Percentiles rank a stretch among this genome's conserved stretches.
Conservation (phyloP, 2,888 invertebrate genomes). For the Noctua janthina region DNA sequence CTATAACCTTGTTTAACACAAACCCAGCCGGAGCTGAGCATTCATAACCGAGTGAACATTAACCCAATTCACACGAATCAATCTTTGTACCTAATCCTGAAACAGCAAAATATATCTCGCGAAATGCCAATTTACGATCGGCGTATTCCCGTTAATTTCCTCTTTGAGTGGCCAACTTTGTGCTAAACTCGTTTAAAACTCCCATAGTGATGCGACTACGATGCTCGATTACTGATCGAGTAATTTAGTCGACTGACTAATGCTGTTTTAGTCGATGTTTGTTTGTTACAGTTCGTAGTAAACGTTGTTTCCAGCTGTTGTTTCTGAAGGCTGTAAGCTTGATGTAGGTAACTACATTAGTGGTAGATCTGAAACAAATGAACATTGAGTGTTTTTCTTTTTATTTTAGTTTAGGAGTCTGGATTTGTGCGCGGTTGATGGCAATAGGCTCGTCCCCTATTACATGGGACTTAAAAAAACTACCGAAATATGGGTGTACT, state of each 20-base stretch:
- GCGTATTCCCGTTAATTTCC: constrained; percentile 64
- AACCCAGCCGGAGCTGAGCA: constrained; percentile 34
- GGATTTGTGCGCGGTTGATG: not conserved
- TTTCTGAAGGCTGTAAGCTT: constrained; percentile 18
- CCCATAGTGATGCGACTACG: constrained; percentile 63
- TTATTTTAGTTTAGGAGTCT: not conserved
- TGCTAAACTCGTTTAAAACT: constrained; percentile 65
- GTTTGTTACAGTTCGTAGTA: constrained; percentile 33
- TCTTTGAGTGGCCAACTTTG: constrained; percentile 65
- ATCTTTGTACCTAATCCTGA: constrained; percentile 63
- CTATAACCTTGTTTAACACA: constrained; percentile 36
- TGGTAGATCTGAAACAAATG: constrained; percentile 2
- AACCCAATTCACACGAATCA: constrained; percentile 62
- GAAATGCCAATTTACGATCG: constrained; percentile 63
- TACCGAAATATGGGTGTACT: not conserved
- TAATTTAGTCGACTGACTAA: constrained; percentile 56
- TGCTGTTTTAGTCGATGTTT: constrained; percentile 58
- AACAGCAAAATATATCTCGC: constrained; percentile 62
- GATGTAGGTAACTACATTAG: not conserved
- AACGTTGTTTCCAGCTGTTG: constrained; percentile 38
- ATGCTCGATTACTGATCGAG: constrained; percentile 60
- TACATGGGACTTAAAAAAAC: not conserved
- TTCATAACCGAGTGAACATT: constrained; percentile 57
- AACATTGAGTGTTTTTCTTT: not conserved
- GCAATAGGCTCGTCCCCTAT: not conserved